Evolutionary conservation across 2,888 invertebrate species (phyloP).

Genomic region (Callyntrura guangdongensis): DNA sequence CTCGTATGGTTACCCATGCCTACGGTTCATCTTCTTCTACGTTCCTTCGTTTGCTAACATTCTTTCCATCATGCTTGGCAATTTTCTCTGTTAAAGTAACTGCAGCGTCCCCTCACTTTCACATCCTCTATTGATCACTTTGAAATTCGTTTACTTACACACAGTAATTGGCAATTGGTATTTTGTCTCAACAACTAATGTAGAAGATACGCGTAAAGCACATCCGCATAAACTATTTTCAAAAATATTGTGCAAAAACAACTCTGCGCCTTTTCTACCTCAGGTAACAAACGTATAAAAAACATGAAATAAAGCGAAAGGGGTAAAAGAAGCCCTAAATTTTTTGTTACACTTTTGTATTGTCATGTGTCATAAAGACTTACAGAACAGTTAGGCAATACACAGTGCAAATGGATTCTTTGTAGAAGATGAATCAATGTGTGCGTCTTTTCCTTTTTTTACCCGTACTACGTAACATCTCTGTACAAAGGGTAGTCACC

Average conservation of each 20-base stretch:
- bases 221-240: background rate
- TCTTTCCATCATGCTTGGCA: background rate
- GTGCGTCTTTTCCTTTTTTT: constrained; percentile 13
- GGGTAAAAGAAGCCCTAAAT: constrained; percentile 31
- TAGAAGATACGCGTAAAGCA: background rate
- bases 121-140: constrained; percentile 26
- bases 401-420: constrained; percentile 8
- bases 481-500: constrained; percentile 42
- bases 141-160: constrained; percentile 7
- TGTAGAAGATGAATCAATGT: constrained; percentile 37
- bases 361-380: constrained; percentile 33
- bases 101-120: constrained; percentile 1
- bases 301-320: constrained; percentile 17
- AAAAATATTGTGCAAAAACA: constrained; percentile 31
- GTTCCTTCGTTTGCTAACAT: background rate
- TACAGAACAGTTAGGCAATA: constrained; percentile 19
- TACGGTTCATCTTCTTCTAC: constrained; percentile 41
- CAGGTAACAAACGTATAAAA: background rate
- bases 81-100: constrained; percentile 7
- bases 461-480: background rate
- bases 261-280: background rate
- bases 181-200: background rate
- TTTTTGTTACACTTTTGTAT: constrained; percentile 19
- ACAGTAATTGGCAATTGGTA: background rate
- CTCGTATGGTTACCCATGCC: constrained; percentile 74